Evolutionary conservation across 2,113 vertebrate species (phyloP).

Genomic region (Setophaga kirtlandii): DNA sequence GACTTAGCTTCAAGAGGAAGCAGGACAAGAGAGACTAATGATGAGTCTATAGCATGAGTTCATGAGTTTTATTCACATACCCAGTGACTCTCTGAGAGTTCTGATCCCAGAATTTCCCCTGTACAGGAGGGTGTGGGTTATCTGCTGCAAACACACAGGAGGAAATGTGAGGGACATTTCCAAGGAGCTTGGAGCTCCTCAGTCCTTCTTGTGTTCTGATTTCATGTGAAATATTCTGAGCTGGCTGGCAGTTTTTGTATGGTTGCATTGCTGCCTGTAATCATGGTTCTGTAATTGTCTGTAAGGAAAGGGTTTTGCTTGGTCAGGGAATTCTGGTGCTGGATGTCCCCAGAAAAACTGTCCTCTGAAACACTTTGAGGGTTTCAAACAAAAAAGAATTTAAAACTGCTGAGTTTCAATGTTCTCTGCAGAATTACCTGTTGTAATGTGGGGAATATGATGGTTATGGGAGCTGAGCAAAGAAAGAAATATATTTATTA

Average conservation of each 20-base stretch:
- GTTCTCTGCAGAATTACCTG: not conserved
- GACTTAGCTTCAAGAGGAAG: not conserved
- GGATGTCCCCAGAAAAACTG: not conserved
- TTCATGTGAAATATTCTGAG: not conserved
- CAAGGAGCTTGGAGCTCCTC: not conserved
- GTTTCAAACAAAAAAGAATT: not conserved
- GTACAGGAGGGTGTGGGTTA: rapidly evolving
- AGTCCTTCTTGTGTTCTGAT: not conserved
- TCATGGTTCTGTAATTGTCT: not conserved
- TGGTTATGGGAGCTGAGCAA: not conserved
- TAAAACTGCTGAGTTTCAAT: not conserved
- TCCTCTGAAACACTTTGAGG: rapidly evolving
- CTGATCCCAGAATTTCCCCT: not conserved
- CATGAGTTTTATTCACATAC: not conserved
- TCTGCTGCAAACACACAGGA: not conserved
- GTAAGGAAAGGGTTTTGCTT: not conserved
- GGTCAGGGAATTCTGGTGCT: not conserved
- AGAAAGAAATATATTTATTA: not conserved
- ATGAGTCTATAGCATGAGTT: not conserved
- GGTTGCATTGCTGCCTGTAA: not conserved
- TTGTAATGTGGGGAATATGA: not conserved
- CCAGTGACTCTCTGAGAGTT: not conserved
- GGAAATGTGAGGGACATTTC: not conserved
- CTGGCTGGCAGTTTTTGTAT: not conserved
- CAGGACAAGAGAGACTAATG: not conserved